Evolutionary conservation across 2,888 invertebrate genomes (phyloP).

Genomic region (Trichogramma evanescens): DNA sequence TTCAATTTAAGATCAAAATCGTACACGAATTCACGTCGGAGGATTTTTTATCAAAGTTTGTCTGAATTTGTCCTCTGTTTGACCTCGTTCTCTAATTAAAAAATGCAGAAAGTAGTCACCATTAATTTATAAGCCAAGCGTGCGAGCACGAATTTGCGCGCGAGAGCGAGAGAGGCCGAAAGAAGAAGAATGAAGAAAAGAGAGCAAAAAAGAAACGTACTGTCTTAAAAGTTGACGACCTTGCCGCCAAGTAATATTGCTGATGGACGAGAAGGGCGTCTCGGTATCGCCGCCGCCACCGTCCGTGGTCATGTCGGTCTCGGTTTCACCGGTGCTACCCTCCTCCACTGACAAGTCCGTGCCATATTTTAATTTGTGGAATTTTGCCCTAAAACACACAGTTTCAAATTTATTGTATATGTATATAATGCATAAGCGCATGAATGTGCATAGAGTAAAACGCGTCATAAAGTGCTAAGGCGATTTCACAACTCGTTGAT

Average conservation of each 20-base stretch:
- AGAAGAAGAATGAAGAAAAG: background rate
- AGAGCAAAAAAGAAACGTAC: slow-evolving; percentile 53
- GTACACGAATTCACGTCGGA: too few species aligned
- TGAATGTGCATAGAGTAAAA: too few species aligned
- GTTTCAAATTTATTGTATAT: slow-evolving; percentile 2
- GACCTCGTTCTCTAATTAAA: too few species aligned
- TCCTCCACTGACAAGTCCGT: slow-evolving; percentile 80
- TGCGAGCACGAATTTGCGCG: too few species aligned
- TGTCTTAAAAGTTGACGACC: slow-evolving; percentile 93
- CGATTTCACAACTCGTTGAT: too few species aligned
- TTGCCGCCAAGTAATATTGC: slow-evolving; percentile 91
- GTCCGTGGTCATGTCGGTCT: slow-evolving; percentile 35
- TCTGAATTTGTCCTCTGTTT: too few species aligned
- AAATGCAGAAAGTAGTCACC: background rate
- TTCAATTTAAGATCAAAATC: too few species aligned
- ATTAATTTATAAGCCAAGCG: background rate
- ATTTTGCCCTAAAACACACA: slow-evolving; percentile 63
- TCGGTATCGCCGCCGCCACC: slow-evolving; percentile 55
- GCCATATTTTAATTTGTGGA: slow-evolving; percentile 94
- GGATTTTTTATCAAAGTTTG: too few species aligned
- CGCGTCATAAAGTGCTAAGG: too few species aligned
- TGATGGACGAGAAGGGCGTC: slow-evolving; percentile 68
- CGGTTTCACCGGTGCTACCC: slow-evolving; percentile 44
- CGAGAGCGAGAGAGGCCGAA: too few species aligned
- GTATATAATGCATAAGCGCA: background rate